Conservation (phyloP, 2,797 vertebrate species). For the Pyrocephalus nanus region DNA sequence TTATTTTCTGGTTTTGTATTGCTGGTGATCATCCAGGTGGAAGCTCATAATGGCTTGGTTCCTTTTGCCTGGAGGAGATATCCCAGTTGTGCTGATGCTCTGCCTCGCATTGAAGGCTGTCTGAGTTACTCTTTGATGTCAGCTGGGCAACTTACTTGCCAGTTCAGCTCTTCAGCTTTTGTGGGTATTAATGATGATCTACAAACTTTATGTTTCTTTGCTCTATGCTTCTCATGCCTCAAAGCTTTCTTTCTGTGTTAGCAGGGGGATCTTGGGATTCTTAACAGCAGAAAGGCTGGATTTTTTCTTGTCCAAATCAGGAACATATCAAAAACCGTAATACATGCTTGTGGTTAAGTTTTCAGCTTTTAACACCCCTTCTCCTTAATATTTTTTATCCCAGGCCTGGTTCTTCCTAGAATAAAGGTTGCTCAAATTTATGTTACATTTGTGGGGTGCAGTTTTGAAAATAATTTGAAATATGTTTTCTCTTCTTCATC, state of each 20-base stretch:
- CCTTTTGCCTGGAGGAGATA: background rate
- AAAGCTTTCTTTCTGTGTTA: background rate
- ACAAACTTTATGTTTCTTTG: background rate
- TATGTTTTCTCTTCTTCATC: background rate
- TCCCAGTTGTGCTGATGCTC: background rate
- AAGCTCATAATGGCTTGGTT: background rate
- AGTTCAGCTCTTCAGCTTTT: background rate
- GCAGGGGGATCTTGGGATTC: background rate
- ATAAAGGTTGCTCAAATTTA: background rate
- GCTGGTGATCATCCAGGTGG: background rate
- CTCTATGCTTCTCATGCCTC: background rate
- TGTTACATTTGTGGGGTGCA: background rate
- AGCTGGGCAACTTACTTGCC: background rate
- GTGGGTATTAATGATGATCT: background rate
- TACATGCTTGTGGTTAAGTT: background rate
- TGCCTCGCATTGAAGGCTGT: background rate
- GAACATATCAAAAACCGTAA: background rate
- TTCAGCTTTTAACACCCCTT: background rate
- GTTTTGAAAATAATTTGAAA: background rate
- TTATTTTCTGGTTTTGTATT: background rate
- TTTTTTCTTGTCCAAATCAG: background rate
- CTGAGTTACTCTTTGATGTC: background rate
- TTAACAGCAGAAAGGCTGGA: background rate
- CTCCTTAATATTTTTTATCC: accelerated
- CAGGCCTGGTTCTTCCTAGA: background rate